phyloP scores from a whole-genome alignment of 2,888 invertebrate species.

The Meta bourneti region DNA sequence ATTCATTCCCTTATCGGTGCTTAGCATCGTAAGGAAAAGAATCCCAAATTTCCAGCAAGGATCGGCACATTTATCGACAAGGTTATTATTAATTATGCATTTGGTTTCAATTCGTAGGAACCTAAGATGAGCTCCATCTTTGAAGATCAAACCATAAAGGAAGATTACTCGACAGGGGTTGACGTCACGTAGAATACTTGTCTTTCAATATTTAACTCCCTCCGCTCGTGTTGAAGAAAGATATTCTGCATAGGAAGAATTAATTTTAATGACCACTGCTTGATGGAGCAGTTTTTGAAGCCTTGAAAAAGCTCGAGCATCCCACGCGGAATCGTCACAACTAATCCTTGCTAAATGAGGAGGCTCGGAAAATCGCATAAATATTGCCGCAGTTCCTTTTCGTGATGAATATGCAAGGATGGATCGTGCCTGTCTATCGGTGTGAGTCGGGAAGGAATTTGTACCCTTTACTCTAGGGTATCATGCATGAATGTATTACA shows the following conservation, averaged over 20 bases:
- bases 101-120: neutral
- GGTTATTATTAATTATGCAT: neutral
- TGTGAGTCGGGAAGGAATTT: too few relatives aligned
- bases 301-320: too few relatives aligned
- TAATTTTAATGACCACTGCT: neutral
- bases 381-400: too few relatives aligned
- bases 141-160: neutral
- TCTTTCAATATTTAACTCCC: neutral
- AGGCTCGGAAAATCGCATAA: too few relatives aligned
- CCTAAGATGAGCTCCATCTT: neutral
- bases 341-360: too few relatives aligned
- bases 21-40: neutral
- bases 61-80: neutral
- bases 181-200: neutral
- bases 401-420: too few relatives aligned
- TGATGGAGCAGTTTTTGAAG: neutral
- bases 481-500: too few relatives aligned
- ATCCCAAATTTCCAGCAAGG: neutral
- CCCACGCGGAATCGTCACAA: too few relatives aligned
- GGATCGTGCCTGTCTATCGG: too few relatives aligned
- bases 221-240: too few relatives aligned
- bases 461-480: too few relatives aligned
- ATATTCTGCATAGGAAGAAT: neutral
- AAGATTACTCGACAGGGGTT: neutral
- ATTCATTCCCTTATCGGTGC: too few relatives aligned